Evolutionary conservation across 2,797 vertebrate genomes (phyloP).

Genomic region (Arctocebus calabarensis): DNA sequence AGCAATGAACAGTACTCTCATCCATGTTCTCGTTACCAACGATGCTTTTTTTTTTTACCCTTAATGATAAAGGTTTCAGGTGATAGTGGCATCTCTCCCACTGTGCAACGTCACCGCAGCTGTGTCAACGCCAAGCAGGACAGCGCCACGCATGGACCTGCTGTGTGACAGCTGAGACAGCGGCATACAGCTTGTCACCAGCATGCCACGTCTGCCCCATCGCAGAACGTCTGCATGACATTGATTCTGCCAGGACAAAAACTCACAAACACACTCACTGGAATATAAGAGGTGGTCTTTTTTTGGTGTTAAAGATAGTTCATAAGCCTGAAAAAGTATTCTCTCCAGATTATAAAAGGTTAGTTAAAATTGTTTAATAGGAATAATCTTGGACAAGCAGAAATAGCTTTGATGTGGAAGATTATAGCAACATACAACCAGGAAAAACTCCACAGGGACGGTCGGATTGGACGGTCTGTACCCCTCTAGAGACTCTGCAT

Average conservation of each 20-base stretch:
- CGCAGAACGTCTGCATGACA: background rate
- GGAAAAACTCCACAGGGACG: slow-evolving; percentile 57
- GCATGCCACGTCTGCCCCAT: background rate
- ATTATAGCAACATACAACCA: slow-evolving; percentile 32
- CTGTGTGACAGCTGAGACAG: background rate
- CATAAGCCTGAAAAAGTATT: slow-evolving; percentile 82
- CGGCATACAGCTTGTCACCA: background rate
- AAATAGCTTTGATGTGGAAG: slow-evolving; percentile 78
- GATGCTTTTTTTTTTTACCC: background rate
- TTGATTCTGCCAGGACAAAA: background rate
- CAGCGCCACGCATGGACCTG: background rate
- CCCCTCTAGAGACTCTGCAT: slow-evolving; percentile 60
- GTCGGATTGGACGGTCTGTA: background rate
- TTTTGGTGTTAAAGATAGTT: slow-evolving; percentile 69
- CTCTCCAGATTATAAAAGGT: slow-evolving; percentile 86
- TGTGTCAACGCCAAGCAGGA: background rate
- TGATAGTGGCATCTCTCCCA: background rate
- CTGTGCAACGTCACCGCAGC: rapidly evolving
- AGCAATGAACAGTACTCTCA: background rate
- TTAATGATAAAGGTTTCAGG: background rate
- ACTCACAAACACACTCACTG: slow-evolving; percentile 52
- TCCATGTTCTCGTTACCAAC: background rate
- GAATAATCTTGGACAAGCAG: slow-evolving; percentile 78
- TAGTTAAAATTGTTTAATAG: slow-evolving; percentile 80
- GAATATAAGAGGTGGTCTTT: slow-evolving; percentile 18